Base-by-base conservation (phyloP, 2,113 vertebrate genomes). In the Podocnemis expansa region DNA sequence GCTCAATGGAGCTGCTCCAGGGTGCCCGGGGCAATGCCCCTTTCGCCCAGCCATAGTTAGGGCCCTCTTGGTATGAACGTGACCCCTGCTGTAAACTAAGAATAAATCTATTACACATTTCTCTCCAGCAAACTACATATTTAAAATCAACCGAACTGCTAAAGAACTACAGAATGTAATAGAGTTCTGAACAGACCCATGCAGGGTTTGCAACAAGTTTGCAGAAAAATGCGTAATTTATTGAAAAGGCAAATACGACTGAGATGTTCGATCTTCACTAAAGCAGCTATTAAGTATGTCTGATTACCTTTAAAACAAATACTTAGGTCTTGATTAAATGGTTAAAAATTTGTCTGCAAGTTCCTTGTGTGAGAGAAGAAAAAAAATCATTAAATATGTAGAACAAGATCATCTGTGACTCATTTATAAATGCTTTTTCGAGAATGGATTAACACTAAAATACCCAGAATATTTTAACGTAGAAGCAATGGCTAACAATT, bases 281-380 rank as follows among this genome's bases (percentile, higher is more conserved):
- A 75, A 29, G 21, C 24, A 91, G 49, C 60, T 29, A 85, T 51
- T 56, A 95, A 45, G 90, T 45, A 93, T 93, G 25, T 95, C 95
- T 89, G 91, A 96, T 94, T 86, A 95, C 24, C 22, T 82, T 56
- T n/a, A n/a, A 95, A 95, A 90, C 79, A 78, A 79, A 93, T 84
- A 95, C 84, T 63, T 80, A 76, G 6, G 75, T 80, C 87, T 93
- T 95, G 94, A 89, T 96, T 95, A 90, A 85, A 78, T 63, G 22
- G 80, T 80, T 76, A 29, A 76, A 82, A 51, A 3, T 9, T 63
- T 56, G 41, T 84, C 60, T 82, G 49, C 52, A 55, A 63, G 8
- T 52, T 78, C 16, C 13, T 43, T n/a, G 12, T 52, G 31, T 73
- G 52, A 43, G 24, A 16, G 56, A 85, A 93, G 70, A 92, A 80